Evolutionary conservation across 1,140 invertebrate species (phyloP), one percentile per base, ranked within the genome.

Genomic region (Caerostris extrusa): DNA sequence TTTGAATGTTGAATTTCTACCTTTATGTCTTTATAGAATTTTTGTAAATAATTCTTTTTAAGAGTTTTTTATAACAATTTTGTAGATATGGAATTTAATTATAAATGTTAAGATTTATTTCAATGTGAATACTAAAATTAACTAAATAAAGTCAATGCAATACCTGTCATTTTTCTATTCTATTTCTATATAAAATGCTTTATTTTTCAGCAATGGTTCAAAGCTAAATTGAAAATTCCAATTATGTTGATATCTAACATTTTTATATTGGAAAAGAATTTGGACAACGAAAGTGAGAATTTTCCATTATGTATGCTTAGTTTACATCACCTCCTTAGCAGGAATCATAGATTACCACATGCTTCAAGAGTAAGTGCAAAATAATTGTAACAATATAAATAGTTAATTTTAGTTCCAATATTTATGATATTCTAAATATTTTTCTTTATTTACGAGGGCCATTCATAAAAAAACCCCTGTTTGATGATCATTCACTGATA

Each of bases 331-430:
- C 64, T 87, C 12, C 85, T 87, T 64, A 58, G 85, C 17, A 87
- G 58, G 5, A 87, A 58, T 50, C 85, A 87, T 61, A 64, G 85
- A 87, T 7, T 87, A 61, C 85, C 61, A n/a, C 85, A 87, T 50
- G 17, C 19, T 87, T 34, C 85, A 60, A 87, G 85, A 60, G 85
- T 87, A 14, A 87, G 58, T 87, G 64, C 12, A 64, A 4, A 3
- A 7, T 85, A 58, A 57, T n/a, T 85, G n/a, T 5, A 53, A 53
- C 12, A 34, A 34, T 34, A 34, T 34, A 34, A 34, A 34, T 34
- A 34, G 34, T 34, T 34, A 34, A 34, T 77, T 10, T 77, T 3
- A 10, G 0, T 71, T 10, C 10, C 7, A 71, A 19, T 19, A 34
- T 8, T 34, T 17, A 10, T 8, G 3, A 34, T 10, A 71, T 71